Base-by-base conservation (phyloP, 1,140 invertebrate species). In the Eciton burchellii region DNA sequence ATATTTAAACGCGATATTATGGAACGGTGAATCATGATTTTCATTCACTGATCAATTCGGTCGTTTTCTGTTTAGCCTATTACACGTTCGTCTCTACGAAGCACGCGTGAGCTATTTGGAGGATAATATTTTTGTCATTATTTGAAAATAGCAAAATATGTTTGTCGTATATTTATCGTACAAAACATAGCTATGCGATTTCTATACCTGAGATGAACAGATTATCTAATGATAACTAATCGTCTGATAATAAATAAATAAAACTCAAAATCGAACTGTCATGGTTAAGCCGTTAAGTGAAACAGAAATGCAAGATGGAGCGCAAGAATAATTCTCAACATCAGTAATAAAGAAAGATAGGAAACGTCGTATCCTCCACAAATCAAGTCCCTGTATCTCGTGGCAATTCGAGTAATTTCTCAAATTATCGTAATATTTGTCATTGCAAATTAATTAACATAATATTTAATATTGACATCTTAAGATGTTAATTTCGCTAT, bases 261-360 rank as follows among this genome's bases (percentile, higher is more conserved):
- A 65, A 54, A 65, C 9, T 8, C 14, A 52, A 41, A 74, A 76
- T 77, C 71, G 29, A 47, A 74, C 6, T 5, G n/a, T 24, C 72
- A 49, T 14, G 29, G 62, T 43, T 47, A 4, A 73, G 62, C 35
- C 41, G 24, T 21, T 47, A 24, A 62, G 12, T 29, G 12, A 74
- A 59, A 21, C n/a, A 41, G 8, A 54, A 24, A 9, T 26, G 21
- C 19, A 41, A 35, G 41, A n/a, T 47, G 3, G 26, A n/a, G 21
- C 16, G 21, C 73, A 4, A 2, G 29, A 62, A 43, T 14, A 43
- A 12, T 1, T 43, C 24, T 0, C 19, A 26, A 24, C n/a, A 12
- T 59, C 24, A 59, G 24, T 26, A 59, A 59, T 26, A 29, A 24
- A 59, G 9, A n/a, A n/a, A 11, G 26, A 59, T 0, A 21, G 24